Conservation (phyloP, 2,888 invertebrate species). For the Xanthia togata region DNA sequence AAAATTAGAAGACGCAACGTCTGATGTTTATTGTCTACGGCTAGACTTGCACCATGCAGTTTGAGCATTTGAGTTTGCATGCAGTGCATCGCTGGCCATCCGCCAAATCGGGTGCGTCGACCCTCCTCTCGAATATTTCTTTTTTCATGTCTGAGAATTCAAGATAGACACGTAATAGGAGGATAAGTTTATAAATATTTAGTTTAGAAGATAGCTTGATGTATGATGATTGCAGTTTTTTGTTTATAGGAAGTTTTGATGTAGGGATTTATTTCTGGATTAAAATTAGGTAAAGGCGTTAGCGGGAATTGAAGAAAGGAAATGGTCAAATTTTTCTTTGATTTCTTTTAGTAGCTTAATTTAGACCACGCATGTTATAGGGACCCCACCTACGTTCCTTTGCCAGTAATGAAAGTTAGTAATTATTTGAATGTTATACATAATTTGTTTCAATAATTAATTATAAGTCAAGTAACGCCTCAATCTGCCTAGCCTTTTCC, state of each 20-base stretch:
- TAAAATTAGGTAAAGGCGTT: conserved; percentile 36
- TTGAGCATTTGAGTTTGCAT: conserved; percentile 66
- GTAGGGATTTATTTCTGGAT: conserved; percentile 32
- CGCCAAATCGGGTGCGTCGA: conserved; percentile 81
- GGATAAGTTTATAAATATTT: conserved; percentile 56
- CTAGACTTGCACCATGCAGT: conserved; percentile 71
- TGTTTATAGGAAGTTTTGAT: conserved; percentile 32
- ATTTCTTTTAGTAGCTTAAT: conserved; percentile 16
- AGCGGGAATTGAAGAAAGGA: conserved; percentile 9
- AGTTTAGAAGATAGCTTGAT: conserved; percentile 38
- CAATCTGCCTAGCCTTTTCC: no score
- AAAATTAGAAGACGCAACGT: conserved; percentile 61
- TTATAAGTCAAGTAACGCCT: background rate
- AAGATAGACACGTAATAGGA: conserved; percentile 62
- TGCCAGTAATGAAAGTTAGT: background rate
- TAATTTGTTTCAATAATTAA: background rate
- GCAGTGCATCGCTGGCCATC: conserved; percentile 75
- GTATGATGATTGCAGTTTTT: conserved; percentile 45
- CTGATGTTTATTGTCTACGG: conserved; percentile 74
- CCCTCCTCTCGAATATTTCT: conserved; percentile 67
- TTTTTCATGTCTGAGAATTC: conserved; percentile 71
- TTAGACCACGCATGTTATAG: background rate
- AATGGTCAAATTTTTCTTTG: conserved; percentile 23
- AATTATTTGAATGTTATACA: background rate
- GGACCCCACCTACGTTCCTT: background rate